Conservation (phyloP, 2,888 invertebrate genomes). For the Charanyca ferruginea region DNA sequence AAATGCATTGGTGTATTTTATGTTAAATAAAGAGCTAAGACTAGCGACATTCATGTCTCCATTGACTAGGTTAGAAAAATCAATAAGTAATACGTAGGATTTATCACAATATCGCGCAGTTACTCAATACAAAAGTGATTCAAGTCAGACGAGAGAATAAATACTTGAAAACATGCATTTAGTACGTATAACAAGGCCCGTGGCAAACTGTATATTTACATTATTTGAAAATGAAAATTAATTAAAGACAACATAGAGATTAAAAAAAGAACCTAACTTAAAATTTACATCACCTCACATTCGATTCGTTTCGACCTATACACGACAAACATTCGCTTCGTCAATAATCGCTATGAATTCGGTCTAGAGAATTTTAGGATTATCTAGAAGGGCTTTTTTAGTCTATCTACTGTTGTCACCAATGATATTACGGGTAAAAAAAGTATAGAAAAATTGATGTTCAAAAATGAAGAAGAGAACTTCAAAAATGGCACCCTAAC, state of each 20-base stretch:
- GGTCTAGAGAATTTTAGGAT: conserved; percentile 77
- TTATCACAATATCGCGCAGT: conserved; percentile 77
- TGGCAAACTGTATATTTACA: conserved; percentile 63
- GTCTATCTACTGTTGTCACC: conserved; percentile 60
- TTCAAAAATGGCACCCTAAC: too few species aligned
- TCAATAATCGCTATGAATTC: conserved; percentile 78
- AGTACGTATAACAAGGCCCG: conserved; percentile 75
- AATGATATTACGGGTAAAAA: too few species aligned
- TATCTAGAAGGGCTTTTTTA: conserved; percentile 63
- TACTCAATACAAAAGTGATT: conserved; percentile 55
- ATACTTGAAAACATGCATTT: conserved; percentile 65
- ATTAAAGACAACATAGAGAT: conserved; percentile 55
- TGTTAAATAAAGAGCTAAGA: conserved; percentile 70
- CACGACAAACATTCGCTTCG: conserved; percentile 65
- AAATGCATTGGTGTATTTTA: conserved; percentile 78
- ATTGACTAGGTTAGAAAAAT: conserved; percentile 82
- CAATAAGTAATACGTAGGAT: conserved; percentile 39
- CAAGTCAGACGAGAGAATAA: conserved; percentile 47
- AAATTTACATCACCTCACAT: conserved; percentile 66
- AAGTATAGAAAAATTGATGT: too few species aligned
- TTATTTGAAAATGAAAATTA: conserved; percentile 71
- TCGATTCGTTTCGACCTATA: conserved; percentile 74
- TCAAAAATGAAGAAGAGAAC: too few species aligned
- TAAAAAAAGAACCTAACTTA: conserved; percentile 66
- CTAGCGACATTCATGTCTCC: conserved; percentile 72